Conservation (phyloP, 2,797 vertebrate genomes). For the Artibeus lituratus region DNA sequence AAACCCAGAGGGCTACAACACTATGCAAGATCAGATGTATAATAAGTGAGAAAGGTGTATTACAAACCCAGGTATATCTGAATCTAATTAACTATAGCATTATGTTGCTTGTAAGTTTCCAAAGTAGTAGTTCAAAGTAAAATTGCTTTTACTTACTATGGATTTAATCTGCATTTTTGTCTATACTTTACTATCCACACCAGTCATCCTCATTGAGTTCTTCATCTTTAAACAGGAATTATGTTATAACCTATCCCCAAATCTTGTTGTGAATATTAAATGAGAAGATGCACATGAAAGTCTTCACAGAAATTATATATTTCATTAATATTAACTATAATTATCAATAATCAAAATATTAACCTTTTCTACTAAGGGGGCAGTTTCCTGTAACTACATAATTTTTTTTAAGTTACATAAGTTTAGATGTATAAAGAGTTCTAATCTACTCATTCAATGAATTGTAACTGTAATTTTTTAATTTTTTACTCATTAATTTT, state of each 20-base stretch:
- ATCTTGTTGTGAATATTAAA: neutral
- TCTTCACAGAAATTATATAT: neutral
- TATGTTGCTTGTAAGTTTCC: neutral
- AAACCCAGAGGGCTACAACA: neutral
- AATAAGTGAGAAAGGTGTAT: neutral
- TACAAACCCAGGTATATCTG: neutral
- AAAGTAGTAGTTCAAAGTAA: neutral
- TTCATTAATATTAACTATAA: neutral
- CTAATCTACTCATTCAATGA: neutral
- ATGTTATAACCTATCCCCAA: neutral
- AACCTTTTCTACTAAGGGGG: neutral
- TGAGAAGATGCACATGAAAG: neutral
- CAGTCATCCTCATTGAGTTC: neutral
- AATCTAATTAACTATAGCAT: neutral
- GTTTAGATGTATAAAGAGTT: neutral
- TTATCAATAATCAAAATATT: neutral
- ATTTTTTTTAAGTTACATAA: neutral
- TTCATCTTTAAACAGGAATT: neutral
- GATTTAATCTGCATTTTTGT: neutral
- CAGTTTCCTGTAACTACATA: neutral
- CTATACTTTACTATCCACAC: neutral
- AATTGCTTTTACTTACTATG: neutral
- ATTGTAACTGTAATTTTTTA: neutral
- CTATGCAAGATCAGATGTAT: neutral
- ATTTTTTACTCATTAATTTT: too few species aligned